Base-by-base conservation (phyloP, 2,888 invertebrate species). In the Azorinus chamasolen region DNA sequence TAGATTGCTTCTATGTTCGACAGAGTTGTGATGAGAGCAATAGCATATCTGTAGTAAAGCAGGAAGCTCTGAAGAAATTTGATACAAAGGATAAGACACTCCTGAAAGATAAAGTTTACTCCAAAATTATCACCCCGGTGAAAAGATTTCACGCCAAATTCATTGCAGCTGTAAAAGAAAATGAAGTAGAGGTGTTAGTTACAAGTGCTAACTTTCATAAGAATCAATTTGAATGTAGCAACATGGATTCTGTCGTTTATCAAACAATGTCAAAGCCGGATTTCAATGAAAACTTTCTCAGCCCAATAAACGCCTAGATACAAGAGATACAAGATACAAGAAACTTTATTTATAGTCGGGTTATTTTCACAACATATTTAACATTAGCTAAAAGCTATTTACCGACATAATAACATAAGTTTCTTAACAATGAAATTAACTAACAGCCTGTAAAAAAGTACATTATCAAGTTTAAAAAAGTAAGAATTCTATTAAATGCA, bases 51-150 rank as follows among this genome's bases (percentile, higher is more conserved):
- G 87, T 87, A 50, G 81, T 89, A 1, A 84, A 86, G 46, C 46
- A 76, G 45, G 64, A 65, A 12, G 82, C 84, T 8, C 81, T 90
- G 32, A 64, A 74, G 18, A 65, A 79, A 25, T 86, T 85, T 51
- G 77, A 77, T 24, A 62, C 84, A 1, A 83, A 85, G 50, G 85
- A 88, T 37, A 85, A 87, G 68, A 83, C 87, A 32, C 83, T 85
- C 25, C 81, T 90, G n/a, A 90, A 91, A 59, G 90, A 91, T 76
- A 89, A 86, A 63, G 70, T 91, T 32, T 88, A 86, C 63, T 80
- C 83, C 39, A 81, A 75, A 12, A 84, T 90, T 51, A 80, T 88
- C 12, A 88, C 87, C 50, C 90, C 90, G 24, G 62, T 83, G 37
- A 75, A 74, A 27, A 75, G 68, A 16, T 88, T 89, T 68, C 74